Conservation (phyloP, 2,888 invertebrate species). For the Endotricha flammealis region DNA sequence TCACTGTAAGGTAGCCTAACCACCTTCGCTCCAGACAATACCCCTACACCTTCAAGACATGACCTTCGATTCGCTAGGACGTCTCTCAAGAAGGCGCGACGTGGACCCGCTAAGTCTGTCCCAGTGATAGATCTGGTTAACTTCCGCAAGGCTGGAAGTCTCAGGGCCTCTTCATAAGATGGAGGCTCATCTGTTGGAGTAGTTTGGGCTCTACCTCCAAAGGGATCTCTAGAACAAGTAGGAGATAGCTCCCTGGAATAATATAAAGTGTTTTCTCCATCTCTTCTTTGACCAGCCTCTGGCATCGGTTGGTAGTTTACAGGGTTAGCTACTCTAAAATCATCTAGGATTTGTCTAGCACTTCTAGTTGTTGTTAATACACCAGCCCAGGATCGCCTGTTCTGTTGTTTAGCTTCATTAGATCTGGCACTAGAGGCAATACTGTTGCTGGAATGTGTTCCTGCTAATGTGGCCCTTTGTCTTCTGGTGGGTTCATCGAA, state of each 20-base stretch:
- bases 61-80: constrained; percentile 69
- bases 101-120: constrained; percentile 70
- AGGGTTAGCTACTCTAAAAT: constrained; percentile 46
- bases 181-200: constrained; percentile 80
- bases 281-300: constrained; percentile 43
- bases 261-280: constrained; percentile 50
- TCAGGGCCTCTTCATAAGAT: constrained; percentile 81
- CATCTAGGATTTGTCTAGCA: constrained; percentile 65
- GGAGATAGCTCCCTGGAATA: constrained; percentile 65
- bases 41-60: constrained; percentile 67
- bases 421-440: constrained; percentile 45
- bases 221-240: constrained; percentile 79
- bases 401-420: constrained; percentile 58
- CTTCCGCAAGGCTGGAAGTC: constrained; percentile 76
- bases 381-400: constrained; percentile 68
- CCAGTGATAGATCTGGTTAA: constrained; percentile 80
- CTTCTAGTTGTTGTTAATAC: constrained; percentile 58
- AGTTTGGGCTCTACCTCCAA: constrained; percentile 75
- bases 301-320: constrained; percentile 57
- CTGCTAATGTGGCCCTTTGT: constrained; percentile 50
- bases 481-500: constrained; percentile 61
- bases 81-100: constrained; percentile 69
- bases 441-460: constrained; percentile 62
- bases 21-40: constrained; percentile 60
- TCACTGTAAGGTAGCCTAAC: constrained; percentile 61